These are phyloP conservation scores for Nanorana parkeri DNA, from an alignment of 2,113 vertebrate genomes.

Conservation along the genomic window DNA sequence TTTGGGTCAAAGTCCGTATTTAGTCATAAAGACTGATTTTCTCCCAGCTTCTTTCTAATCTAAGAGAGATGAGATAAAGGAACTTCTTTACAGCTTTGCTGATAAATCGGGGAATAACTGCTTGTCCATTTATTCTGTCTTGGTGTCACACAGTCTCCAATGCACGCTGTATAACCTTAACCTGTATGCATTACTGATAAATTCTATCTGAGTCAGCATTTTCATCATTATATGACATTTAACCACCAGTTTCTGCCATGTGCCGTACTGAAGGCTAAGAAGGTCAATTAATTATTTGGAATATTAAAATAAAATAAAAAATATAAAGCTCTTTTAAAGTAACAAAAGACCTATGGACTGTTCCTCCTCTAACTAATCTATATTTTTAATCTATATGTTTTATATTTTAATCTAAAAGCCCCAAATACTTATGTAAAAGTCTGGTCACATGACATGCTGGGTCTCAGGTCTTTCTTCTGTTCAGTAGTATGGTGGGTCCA, in stretches of 20 bases:
- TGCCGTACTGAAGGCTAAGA: background rate
- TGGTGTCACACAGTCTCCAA: background rate
- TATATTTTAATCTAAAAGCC: no score
- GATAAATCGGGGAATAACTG: slow-evolving; percentile 66
- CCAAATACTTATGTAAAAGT: no score
- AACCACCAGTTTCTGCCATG: slow-evolving; percentile 15
- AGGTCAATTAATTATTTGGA: background rate
- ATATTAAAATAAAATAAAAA: background rate
- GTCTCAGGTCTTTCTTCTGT: no score
- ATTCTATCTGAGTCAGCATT: slow-evolving; percentile 43
- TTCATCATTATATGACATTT: slow-evolving; percentile 13
- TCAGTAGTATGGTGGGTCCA: no score
- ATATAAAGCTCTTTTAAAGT: no score
- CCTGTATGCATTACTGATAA: slow-evolving; percentile 45
- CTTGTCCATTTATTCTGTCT: slow-evolving; percentile 5
- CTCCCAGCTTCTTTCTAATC: slow-evolving; percentile 61
- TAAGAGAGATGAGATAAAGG: slow-evolving; percentile 54
- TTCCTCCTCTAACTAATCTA: no score
- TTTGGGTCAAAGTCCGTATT: slow-evolving; percentile 70
- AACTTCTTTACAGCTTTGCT: slow-evolving; percentile 64
- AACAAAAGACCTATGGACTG: no score
- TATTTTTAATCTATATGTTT: no score
- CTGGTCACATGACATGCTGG: no score
- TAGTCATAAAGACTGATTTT: slow-evolving; percentile 64
- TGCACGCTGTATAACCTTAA: slow-evolving; percentile 16